Evolutionary conservation across 2,113 vertebrate species (phyloP).

Genomic region (Probosciger aterrimus): DNA sequence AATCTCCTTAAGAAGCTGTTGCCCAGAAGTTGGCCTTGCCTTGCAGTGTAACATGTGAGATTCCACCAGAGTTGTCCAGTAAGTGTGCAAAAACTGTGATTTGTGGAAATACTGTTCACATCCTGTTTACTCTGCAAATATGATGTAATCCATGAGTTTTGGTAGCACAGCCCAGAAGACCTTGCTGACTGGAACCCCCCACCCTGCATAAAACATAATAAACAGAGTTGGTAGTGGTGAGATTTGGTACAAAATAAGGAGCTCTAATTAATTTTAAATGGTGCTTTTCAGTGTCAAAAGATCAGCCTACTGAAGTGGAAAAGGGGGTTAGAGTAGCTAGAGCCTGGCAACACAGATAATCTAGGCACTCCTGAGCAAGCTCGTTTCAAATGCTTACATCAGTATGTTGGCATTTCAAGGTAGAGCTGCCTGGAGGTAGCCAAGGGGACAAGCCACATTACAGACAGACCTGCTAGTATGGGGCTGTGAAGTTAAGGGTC

Average conservation of each 20-base stretch:
- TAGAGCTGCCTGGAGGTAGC: slow-evolving; percentile 71
- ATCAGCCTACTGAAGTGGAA: slow-evolving; percentile 91
- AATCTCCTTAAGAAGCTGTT: not conserved
- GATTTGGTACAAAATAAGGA: slow-evolving; percentile 85
- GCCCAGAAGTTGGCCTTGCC: not conserved
- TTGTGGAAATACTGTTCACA: not conserved
- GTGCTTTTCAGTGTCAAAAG: slow-evolving; percentile 91
- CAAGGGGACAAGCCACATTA: slow-evolving; percentile 1
- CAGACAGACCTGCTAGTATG: slow-evolving; percentile 10
- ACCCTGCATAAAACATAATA: slow-evolving; percentile 70
- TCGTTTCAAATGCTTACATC: slow-evolving; percentile 94
- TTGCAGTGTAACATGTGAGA: not conserved
- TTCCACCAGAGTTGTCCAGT: not conserved
- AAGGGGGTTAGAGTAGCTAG: slow-evolving; percentile 86
- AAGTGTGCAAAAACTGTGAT: not conserved
- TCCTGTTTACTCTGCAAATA: not conserved
- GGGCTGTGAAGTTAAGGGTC: slow-evolving; percentile 17
- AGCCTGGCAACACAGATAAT: slow-evolving; percentile 91
- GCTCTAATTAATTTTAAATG: slow-evolving; percentile 99
- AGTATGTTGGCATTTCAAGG: slow-evolving; percentile 84
- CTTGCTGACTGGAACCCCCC: slow-evolving; percentile 35
- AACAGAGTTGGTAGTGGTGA: slow-evolving; percentile 56
- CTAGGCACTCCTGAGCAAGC: slow-evolving; percentile 79
- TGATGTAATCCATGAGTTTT: not conserved
- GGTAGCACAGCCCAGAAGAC: slow-evolving; percentile 37